These are phyloP conservation scores for Pseudomugil tenellus DNA, from an alignment of 2,797 vertebrate genomes.

Conservation along the genomic window DNA sequence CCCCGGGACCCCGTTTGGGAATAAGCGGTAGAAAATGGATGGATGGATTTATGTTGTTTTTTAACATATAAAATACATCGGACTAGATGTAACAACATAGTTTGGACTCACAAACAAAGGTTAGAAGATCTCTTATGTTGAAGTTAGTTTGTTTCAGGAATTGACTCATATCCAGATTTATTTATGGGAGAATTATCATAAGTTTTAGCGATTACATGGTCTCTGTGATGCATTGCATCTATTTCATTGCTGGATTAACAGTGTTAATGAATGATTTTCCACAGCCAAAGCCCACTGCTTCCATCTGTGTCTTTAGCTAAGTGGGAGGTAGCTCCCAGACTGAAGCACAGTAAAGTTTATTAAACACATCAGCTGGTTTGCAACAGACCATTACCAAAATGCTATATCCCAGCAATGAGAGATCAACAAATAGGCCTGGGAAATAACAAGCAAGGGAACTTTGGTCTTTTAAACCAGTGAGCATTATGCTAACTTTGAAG, in stretches of 20 bases:
- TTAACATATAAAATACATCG: too few species aligned
- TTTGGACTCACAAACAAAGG: background rate
- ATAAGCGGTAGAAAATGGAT: too few species aligned
- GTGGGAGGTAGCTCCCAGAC: slow-evolving; percentile 76
- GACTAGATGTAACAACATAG: background rate
- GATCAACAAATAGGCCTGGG: slow-evolving; percentile 77
- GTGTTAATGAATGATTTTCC: slow-evolving; percentile 62
- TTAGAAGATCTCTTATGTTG: background rate
- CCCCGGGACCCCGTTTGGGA: too few species aligned
- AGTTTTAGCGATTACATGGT: slow-evolving; percentile 20
- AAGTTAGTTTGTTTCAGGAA: background rate
- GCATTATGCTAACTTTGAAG: slow-evolving; percentile 75
- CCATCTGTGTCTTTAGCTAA: slow-evolving; percentile 45
- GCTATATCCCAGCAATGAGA: slow-evolving; percentile 71
- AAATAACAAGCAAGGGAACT: slow-evolving; percentile 72
- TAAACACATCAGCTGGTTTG: slow-evolving; percentile 80
- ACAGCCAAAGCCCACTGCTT: slow-evolving; percentile 45
- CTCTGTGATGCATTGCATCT: slow-evolving; percentile 29
- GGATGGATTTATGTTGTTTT: background rate
- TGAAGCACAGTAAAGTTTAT: slow-evolving; percentile 78
- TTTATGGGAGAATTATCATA: slow-evolving; percentile 4
- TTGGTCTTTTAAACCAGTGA: slow-evolving; percentile 73
- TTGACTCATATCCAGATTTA: background rate
- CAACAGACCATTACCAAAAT: slow-evolving; percentile 75
- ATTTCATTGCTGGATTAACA: slow-evolving; percentile 47